Evolutionary conservation across 2,888 invertebrate species (phyloP).

Genomic region (Drosophila nigritarsus): DNA sequence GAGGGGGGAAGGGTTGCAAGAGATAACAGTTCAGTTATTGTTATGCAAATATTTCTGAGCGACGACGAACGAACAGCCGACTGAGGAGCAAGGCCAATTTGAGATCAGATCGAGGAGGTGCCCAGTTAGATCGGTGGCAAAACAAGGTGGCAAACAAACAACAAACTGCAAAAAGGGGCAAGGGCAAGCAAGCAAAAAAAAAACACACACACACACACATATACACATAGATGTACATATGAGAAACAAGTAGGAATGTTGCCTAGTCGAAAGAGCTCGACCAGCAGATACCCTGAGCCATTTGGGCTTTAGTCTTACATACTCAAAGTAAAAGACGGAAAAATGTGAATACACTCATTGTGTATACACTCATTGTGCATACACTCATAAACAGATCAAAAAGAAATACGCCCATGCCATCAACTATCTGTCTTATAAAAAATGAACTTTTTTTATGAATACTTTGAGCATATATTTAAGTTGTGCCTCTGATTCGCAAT

Average conservation of each 20-base stretch:
- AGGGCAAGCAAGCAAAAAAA: not conserved
- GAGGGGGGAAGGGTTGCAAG: not conserved
- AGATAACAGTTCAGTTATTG: conserved; percentile 41
- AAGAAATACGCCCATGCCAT: too few species aligned
- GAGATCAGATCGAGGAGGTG: not conserved
- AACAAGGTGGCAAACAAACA: not conserved
- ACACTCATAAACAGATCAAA: too few species aligned
- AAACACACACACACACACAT: not conserved
- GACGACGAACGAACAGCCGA: conserved; percentile 37
- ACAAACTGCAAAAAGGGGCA: not conserved
- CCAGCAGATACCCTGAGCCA: not conserved
- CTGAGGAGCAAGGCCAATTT: conserved; percentile 29
- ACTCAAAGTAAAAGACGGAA: not conserved
- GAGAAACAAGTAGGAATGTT: not conserved
- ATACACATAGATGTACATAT: not conserved
- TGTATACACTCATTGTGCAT: too few species aligned
- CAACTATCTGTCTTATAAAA: not conserved
- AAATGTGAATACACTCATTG: not conserved
- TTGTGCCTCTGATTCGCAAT: not conserved
- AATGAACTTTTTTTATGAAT: not conserved
- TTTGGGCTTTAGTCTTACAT: not conserved
- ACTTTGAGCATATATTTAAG: not conserved
- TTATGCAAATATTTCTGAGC: conserved; percentile 53
- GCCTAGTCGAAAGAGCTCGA: not conserved
- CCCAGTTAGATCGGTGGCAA: not conserved